Evolutionary conservation across 2,797 vertebrate genomes (phyloP), one percentile per base, ranked within the genome.

Genomic region (Syngnathus acus): DNA sequence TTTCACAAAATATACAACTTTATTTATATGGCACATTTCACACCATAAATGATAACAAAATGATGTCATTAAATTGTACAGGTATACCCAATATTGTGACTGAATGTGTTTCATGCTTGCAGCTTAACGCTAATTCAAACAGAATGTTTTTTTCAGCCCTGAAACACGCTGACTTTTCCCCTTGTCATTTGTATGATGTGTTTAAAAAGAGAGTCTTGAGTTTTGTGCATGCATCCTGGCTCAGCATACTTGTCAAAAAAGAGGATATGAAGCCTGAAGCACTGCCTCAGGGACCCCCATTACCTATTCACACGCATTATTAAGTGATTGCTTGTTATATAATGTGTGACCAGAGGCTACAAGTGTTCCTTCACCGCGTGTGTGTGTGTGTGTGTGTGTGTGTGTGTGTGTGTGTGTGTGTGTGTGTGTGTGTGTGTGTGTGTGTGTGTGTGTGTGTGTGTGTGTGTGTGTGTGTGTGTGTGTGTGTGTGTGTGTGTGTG

Each of bases 271-370:
- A 3, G 19, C 16, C 23, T 68, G 62, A 72, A 74, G 66, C 32
- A 63, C 39, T 64, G 61, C 60, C 64, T 68, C 17, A 57, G 58
- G 67, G 16, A 58, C 8, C 13, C 32, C 23, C 42, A 37, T 45
- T 13, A 65, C 37, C 38, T 43, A 73, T 45, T 61, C 6, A 51
- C 47, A 58, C 50, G 43, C 38, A 62, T 77, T 65, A 80, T 69
- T 68, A 80, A 76, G 66, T 74, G 71, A 77, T 66, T 21, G 53
- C 68, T 80, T 69, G 60, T 76, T 71, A 71, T 67, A 68, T 69
- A 78, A 71, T 67, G 69, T 78, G 72, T 74, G 71, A 65, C 70
- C 40, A 65, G 70, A 57, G 64, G 42, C 60, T 64, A 11, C 53
- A 65, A 62, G 65, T 65, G 64, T 57, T 67, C 68, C 71, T 45